Percentiles rank a stretch among this genome's conserved stretches.
Evolutionary conservation across 2,113 vertebrate genomes (phyloP).

Genomic region (Platysternon megacephalum): DNA sequence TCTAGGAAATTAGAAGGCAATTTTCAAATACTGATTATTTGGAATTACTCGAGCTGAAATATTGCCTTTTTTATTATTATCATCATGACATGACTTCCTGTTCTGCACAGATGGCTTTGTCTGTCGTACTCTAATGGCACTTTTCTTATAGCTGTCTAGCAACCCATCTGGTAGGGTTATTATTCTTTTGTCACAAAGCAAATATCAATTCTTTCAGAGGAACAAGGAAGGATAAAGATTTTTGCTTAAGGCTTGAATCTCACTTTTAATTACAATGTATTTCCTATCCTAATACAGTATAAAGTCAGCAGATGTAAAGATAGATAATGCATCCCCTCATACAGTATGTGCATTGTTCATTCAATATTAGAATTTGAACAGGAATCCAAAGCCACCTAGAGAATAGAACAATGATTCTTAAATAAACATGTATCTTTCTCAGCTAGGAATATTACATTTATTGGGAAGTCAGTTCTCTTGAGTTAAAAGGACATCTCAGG

Average conservation of each 20-base stretch:
- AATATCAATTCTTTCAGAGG: conserved; percentile 59
- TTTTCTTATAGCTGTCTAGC: conserved; percentile 60
- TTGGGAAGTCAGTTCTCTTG: conserved; percentile 28
- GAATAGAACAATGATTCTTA: conserved; percentile 36
- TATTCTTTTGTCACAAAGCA: conserved; percentile 71
- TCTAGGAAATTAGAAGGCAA: neutral
- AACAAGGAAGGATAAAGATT: conserved; percentile 24
- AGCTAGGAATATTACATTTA: conserved; percentile 2
- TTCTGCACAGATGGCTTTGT: conserved; percentile 51
- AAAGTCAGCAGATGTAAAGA: conserved; percentile 42
- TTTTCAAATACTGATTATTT: conserved; percentile 23
- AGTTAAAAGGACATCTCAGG: neutral
- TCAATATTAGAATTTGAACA: conserved; percentile 38
- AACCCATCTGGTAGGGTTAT: conserved; percentile 66
- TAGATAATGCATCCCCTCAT: conserved; percentile 36
- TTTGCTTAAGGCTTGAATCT: conserved; percentile 58
- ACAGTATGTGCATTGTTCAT: conserved; percentile 24
- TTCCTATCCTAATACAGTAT: conserved; percentile 32
- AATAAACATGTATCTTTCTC: conserved; percentile 10
- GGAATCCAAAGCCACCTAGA: conserved; percentile 39
- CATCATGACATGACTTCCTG: neutral
- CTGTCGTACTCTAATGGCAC: conserved; percentile 43
- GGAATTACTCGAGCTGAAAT: conserved; percentile 9
- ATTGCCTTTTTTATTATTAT: conserved; percentile 40
- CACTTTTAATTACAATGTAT: conserved; percentile 65